These are phyloP conservation scores for Cacatua alba DNA, from an alignment of 2,113 vertebrate genomes.

Conservation along the genomic window DNA sequence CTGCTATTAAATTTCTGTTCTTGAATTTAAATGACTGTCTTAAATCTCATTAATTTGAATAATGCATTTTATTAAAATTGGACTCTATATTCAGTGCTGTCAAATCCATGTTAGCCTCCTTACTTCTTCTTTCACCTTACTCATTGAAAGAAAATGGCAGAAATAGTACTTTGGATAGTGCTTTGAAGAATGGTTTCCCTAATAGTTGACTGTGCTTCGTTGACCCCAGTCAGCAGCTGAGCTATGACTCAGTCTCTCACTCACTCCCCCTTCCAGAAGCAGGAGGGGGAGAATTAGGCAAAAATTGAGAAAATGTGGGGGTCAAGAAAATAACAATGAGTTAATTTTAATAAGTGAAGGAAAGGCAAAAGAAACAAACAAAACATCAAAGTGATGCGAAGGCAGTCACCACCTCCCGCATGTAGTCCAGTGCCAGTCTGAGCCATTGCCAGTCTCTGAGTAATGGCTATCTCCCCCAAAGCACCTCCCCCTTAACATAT, in stretches of 20 bases:
- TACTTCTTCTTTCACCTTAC: background rate
- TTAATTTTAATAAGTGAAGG: background rate
- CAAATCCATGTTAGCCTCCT: background rate
- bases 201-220: background rate
- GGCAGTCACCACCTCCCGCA: background rate
- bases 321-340: background rate
- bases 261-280: background rate
- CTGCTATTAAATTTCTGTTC: conserved; percentile 18
- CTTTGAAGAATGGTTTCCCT: background rate
- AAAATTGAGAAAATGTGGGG: background rate
- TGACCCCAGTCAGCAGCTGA: background rate
- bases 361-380: background rate
- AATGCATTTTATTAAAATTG: conserved; percentile 31
- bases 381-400: fast-evolving
- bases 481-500: background rate
- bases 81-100: background rate
- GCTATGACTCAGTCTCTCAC: fast-evolving
- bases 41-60: conserved; percentile 46
- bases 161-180: background rate
- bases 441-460: background rate
- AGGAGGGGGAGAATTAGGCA: background rate
- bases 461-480: fast-evolving
- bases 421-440: background rate
- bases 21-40: conserved; percentile 37
- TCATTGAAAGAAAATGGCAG: background rate